Percentiles rank a stretch among this genome's conserved stretches.
phyloP scores from a whole-genome alignment of 2,797 vertebrate genomes.

The Dendrocincla tyrannina region DNA sequence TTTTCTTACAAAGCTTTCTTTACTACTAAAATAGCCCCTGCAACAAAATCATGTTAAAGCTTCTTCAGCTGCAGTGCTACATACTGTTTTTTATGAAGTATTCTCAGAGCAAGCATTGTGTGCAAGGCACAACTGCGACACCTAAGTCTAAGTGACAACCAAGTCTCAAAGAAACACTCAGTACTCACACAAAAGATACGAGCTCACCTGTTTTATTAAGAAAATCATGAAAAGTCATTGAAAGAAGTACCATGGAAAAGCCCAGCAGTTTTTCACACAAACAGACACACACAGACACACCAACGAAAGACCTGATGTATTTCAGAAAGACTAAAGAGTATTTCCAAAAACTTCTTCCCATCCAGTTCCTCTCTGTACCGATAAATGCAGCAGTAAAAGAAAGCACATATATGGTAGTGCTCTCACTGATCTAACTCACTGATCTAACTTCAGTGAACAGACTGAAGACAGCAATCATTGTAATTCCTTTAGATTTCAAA shows the following conservation, averaged over 20 bases:
- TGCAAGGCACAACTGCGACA: not conserved
- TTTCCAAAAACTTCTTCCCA: not conserved
- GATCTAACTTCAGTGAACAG: not conserved
- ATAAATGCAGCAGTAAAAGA: not conserved
- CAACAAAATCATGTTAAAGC: not conserved
- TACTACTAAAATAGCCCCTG: not conserved
- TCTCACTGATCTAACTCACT: not conserved
- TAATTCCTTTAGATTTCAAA: not conserved
- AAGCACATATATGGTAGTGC: not conserved
- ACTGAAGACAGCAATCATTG: not conserved
- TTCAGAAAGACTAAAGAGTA: not conserved
- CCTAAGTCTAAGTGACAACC: not conserved
- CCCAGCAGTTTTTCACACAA: not conserved
- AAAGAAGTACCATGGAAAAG: not conserved
- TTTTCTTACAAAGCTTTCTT: not conserved
- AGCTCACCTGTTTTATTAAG: not conserved
- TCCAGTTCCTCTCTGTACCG: not conserved
- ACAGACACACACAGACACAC: not conserved
- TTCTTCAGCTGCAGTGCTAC: not conserved
- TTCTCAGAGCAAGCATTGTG: not conserved
- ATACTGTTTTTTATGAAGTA: not conserved
- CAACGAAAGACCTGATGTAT: not conserved
- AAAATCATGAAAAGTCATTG: not conserved
- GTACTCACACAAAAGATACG: not conserved
- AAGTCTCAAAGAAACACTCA: not conserved